Percentiles rank a stretch among this genome's conserved stretches.
phyloP scores from a whole-genome alignment of 2,888 invertebrate genomes.

The Schrankia costaestrigalis region DNA sequence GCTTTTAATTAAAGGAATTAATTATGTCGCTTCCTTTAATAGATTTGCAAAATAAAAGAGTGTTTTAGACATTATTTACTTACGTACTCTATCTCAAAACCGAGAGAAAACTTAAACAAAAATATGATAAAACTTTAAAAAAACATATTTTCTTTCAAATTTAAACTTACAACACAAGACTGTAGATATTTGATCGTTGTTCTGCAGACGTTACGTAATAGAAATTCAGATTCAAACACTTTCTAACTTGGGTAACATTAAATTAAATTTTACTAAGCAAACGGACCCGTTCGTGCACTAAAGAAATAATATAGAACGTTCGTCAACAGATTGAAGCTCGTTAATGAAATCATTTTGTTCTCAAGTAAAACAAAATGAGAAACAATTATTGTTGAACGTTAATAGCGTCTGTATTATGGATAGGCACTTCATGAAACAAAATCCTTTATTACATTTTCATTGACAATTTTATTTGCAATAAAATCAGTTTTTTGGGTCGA shows the following conservation, averaged over 20 bases:
- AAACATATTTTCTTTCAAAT: too few species aligned
- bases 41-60: too few species aligned
- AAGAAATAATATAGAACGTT: constrained; percentile 40
- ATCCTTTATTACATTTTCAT: constrained; percentile 33
- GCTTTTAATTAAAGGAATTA: constrained; percentile 5
- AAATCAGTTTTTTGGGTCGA: constrained; percentile 23
- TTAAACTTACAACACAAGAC: too few species aligned
- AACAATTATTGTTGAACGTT: constrained; percentile 45
- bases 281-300: constrained; percentile 31
- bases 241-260: constrained; percentile 14
- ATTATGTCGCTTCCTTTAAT: constrained; percentile 1
- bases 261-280: constrained; percentile 33
- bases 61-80: too few species aligned
- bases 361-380: constrained; percentile 43
- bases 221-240: constrained; percentile 13
- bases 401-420: constrained; percentile 20
- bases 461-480: constrained; percentile 31
- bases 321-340: constrained; percentile 38
- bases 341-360: constrained; percentile 49
- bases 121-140: too few species aligned
- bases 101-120: too few species aligned
- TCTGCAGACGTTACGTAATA: constrained; percentile 13
- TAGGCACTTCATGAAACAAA: constrained; percentile 33
- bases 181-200: neutral
- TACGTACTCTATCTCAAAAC: too few species aligned